phyloP scores from a whole-genome alignment of 2,113 vertebrate genomes.

The Tragelaphus buxtoni region DNA sequence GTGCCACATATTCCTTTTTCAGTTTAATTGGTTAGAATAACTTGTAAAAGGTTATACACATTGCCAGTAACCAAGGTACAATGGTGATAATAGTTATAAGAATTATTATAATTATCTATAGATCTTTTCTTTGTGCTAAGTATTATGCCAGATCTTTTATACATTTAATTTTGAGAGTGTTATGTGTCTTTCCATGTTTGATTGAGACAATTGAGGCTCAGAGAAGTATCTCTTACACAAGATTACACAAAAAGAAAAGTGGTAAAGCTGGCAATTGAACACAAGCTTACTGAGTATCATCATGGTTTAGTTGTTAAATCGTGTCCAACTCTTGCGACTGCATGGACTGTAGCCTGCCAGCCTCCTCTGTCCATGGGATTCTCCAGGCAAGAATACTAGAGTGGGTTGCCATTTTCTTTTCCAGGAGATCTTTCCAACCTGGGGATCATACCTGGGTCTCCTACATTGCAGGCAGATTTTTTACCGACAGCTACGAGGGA shows the following conservation, averaged over 20 bases:
- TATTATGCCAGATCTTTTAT: not conserved
- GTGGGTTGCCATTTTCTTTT: not conserved
- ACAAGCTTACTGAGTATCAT: not conserved
- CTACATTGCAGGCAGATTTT: not conserved
- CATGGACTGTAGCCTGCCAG: not conserved
- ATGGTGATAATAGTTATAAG: not conserved
- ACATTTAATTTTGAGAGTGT: not conserved
- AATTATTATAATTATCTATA: not conserved
- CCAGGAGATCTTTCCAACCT: not conserved
- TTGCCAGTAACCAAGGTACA: not conserved
- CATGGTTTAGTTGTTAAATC: not conserved
- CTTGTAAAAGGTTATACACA: not conserved
- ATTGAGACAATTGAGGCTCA: not conserved
- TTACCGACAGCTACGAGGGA: not conserved
- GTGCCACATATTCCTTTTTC: not conserved
- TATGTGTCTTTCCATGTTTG: not conserved
- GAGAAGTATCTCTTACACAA: not conserved
- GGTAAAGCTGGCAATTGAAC: not conserved
- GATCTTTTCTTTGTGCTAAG: not conserved
- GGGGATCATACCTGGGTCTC: not conserved
- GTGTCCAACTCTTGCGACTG: not conserved
- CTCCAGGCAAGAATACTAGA: not conserved
- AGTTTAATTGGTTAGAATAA: not conserved
- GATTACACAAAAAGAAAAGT: not conserved
- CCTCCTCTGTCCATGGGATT: not conserved